A percentile compares a stretch with the other conserved stretches of the same genome.
Evolutionary conservation across 2,113 vertebrate species (phyloP).

Genomic region (Alouatta palliata): DNA sequence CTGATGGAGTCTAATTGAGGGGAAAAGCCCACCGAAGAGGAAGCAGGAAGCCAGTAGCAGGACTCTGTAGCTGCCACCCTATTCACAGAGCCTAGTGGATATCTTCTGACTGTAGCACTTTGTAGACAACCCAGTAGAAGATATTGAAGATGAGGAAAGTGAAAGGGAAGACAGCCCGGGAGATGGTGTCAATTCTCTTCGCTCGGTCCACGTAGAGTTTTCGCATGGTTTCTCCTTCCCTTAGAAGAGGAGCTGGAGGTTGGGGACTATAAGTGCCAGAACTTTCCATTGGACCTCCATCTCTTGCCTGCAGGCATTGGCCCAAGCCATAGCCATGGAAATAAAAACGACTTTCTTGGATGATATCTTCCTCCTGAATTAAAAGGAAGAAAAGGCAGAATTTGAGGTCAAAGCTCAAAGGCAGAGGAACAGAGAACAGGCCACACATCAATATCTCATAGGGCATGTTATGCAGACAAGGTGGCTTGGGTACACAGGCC

Average conservation of each 20-base stretch:
- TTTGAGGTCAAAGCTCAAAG: constrained; percentile 51
- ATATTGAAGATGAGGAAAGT: constrained; percentile 96
- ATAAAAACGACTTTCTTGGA: constrained; percentile 89
- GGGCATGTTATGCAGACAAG: not conserved
- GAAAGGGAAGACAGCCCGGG: constrained; percentile 93
- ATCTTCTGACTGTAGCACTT: constrained; percentile 93
- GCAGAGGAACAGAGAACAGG: not conserved
- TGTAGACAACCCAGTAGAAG: constrained; percentile 96
- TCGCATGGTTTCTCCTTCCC: constrained; percentile 83
- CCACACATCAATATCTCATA: not conserved
- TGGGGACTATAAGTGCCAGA: constrained; percentile 82
- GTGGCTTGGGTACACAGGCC: not conserved
- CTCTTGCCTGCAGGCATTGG: constrained; percentile 90
- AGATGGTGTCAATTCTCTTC: constrained; percentile 95
- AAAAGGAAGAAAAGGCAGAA: constrained; percentile 46
- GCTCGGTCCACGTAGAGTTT: constrained; percentile 90
- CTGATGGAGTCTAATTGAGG: fast-evolving
- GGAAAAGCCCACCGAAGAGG: constrained; percentile 24
- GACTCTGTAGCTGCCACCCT: not conserved
- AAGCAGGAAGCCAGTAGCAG: constrained; percentile 34
- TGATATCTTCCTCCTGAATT: constrained; percentile 89
- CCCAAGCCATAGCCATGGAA: constrained; percentile 91
- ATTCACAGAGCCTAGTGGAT: constrained; percentile 87
- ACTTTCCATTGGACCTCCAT: constrained; percentile 82
- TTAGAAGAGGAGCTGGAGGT: constrained; percentile 78